Evolutionary conservation across 2,888 invertebrate species (phyloP), one percentile per base, ranked within the genome.

Genomic region (Torymus texanus): DNA sequence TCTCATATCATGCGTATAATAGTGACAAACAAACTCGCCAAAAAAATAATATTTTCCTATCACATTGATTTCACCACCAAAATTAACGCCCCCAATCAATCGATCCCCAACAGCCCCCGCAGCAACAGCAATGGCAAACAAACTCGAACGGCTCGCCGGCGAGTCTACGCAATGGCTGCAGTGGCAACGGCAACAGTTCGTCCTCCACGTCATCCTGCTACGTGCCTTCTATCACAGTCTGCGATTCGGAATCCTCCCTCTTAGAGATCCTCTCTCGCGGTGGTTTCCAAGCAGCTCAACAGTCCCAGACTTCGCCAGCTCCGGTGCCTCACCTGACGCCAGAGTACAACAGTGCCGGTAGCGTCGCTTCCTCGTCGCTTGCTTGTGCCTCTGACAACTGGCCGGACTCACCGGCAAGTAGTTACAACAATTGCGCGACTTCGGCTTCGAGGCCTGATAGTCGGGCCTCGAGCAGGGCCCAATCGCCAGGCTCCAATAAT

Each of bases 401-500:
- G 85, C 83, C 86, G 4, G 85, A 87, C 78, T 87, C 86, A 8
- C 85, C 84, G 41, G 77, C 78, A 1, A 85, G 84, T 18, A 83
- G 84, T 65, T 82, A 80, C 62, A 85, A 85, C 71, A 74, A 82
- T 59, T 84, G 84, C 71, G 78, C 83, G 0, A 67, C 65, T 29
- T 70, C 68, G 2, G 58, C 67, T 10, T 85, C 85, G 18, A 80
- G 84, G 55, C 83, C 85, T 3, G 84, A 83, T 53, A 87, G 84
- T 73, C 83, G 82, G 4, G 81, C 84, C 14, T 87, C 86, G 4
- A 87, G 85, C 79, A 82, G 83, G 3, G 82, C 84, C 1, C 84
- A 86, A 50, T 86, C 87, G 3, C 85, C 87, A 0, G 81, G 83
- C 3, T 85, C 84, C 3, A 81, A 61, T 18, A 61, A 58, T 12